Percentiles rank a stretch among this genome's conserved stretches.
Conservation (phyloP, 2,888 invertebrate genomes). For the Ophion costatus region DNA sequence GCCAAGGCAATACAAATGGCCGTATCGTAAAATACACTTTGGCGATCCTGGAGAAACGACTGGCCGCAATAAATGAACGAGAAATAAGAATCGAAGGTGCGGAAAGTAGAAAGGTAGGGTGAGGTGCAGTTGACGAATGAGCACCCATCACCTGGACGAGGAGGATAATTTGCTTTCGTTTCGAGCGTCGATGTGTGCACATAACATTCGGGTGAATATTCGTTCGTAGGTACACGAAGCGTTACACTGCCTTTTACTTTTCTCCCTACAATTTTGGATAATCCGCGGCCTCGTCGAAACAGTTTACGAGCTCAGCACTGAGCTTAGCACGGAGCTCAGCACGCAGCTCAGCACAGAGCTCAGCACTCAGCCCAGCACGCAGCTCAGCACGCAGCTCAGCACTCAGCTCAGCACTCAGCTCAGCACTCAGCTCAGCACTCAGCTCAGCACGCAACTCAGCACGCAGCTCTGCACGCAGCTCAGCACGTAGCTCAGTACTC, state of each 20-base stretch:
- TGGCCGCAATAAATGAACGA: slow-evolving; percentile 57
- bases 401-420: neutral
- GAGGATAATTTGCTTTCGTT: slow-evolving; percentile 19
- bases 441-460: no score
- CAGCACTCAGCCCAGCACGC: no score
- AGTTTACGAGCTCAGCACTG: neutral
- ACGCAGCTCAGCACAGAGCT: neutral
- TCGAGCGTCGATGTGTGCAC: neutral
- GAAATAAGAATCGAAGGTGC: slow-evolving; percentile 40
- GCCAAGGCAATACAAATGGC: slow-evolving; percentile 37
- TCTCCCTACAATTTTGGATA: slow-evolving; percentile 71
- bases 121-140: slow-evolving; percentile 17
- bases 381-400: neutral
- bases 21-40: slow-evolving; percentile 48
- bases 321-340: neutral
- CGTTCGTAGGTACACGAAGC: no score
- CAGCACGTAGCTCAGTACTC: neutral
- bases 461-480: no score
- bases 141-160: slow-evolving; percentile 1
- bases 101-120: slow-evolving; percentile 12
- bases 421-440: neutral
- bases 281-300: slow-evolving; percentile 66
- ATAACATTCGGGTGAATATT: no score
- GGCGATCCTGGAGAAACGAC: slow-evolving; percentile 34
- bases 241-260: neutral